Evolutionary conservation across 1,140 invertebrate species (phyloP).

Genomic region (Wasmannia auropunctata): DNA sequence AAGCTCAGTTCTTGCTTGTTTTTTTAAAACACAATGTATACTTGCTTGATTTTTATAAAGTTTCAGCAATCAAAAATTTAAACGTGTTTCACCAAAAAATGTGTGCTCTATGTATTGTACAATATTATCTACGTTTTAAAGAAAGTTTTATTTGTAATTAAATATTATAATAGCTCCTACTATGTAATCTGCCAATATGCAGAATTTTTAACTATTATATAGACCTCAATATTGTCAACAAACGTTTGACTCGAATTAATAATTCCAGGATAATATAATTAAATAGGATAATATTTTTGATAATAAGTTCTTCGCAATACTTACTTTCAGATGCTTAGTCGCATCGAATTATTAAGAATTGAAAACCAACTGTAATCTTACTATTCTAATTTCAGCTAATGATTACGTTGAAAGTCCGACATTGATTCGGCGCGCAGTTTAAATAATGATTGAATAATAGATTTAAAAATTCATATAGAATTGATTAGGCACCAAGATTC

Average conservation of each 20-base stretch:
- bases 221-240: background rate
- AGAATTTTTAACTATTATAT: background rate
- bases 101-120: background rate
- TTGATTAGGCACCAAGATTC: too few relatives aligned
- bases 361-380: too few relatives aligned
- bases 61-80: constrained; percentile 62
- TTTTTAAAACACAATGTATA: constrained; percentile 24
- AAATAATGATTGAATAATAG: too few relatives aligned
- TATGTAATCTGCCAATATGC: background rate
- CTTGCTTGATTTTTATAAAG: constrained; percentile 41
- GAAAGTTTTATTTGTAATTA: background rate
- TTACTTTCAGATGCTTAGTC: too few relatives aligned
- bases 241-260: background rate
- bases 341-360: too few relatives aligned
- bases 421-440: too few relatives aligned
- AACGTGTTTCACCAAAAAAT: constrained; percentile 53
- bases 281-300: too few relatives aligned
- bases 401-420: too few relatives aligned
- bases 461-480: too few relatives aligned
- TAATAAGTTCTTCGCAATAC: too few relatives aligned
- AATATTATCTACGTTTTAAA: background rate
- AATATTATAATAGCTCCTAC: background rate
- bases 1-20: background rate
- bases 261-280: background rate
- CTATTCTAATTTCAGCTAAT: too few relatives aligned